phyloP scores from a whole-genome alignment of 2,113 vertebrate species.

The Orthonyx spaldingii region DNA sequence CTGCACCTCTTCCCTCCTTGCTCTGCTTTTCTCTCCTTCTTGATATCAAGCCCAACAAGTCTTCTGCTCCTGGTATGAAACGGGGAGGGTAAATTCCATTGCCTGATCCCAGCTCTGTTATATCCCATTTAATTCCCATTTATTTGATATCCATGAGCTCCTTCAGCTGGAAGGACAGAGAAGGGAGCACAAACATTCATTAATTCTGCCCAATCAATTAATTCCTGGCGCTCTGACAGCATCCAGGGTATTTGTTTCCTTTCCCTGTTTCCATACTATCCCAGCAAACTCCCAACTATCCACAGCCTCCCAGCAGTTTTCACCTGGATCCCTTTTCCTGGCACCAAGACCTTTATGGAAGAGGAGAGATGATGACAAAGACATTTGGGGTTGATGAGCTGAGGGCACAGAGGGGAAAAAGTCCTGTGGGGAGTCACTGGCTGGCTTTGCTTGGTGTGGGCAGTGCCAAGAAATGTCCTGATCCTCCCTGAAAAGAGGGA shows the following conservation, averaged over 20 bases:
- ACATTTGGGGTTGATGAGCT: not conserved
- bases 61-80: not conserved
- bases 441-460: not conserved
- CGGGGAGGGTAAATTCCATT: conserved; percentile 25
- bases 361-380: not conserved
- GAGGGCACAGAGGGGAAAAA: not conserved
- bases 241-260: not conserved
- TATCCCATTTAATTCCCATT: conserved; percentile 74
- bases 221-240: not conserved
- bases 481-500: not conserved
- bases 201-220: not conserved
- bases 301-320: not conserved
- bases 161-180: conserved; percentile 76
- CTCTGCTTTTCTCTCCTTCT: not conserved
- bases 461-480: not conserved
- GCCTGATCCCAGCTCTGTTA: conserved; percentile 68
- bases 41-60: not conserved
- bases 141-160: conserved; percentile 62
- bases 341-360: not conserved
- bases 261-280: not conserved
- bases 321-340: not conserved
- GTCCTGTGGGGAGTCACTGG: not conserved
- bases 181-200: conserved; percentile 63
- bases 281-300: not conserved
- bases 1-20: not conserved